A percentile compares a stretch with the other conserved stretches of the same genome.
phyloP scores from a whole-genome alignment of 2,797 vertebrate species.

The Argya squamiceps region DNA sequence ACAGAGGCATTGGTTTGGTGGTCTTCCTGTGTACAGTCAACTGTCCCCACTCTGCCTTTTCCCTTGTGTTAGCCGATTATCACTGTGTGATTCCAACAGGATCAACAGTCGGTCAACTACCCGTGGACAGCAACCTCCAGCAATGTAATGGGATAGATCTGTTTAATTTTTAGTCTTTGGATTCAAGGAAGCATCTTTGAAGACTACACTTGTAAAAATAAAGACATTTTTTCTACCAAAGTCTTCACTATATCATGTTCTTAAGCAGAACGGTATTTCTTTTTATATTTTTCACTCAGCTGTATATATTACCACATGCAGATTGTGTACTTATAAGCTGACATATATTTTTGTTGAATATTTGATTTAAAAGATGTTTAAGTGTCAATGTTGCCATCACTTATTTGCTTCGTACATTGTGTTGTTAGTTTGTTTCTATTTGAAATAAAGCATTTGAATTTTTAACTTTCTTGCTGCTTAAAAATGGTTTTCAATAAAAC shows the following conservation, averaged over 20 bases:
- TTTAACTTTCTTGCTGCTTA: conserved; percentile 63
- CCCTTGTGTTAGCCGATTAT: not conserved
- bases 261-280: conserved; percentile 38
- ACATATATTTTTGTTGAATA: conserved; percentile 54
- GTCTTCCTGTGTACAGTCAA: conserved; percentile 6
- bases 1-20: not conserved
- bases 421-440: conserved; percentile 52
- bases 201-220: conserved; percentile 67
- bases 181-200: conserved; percentile 62
- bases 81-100: conserved; percentile 58
- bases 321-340: conserved; percentile 36
- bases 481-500: conserved; percentile 77
- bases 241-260: conserved; percentile 58
- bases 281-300: conserved; percentile 50
- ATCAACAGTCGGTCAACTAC: conserved; percentile 4
- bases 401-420: not conserved
- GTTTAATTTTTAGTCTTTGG: conserved; percentile 64
- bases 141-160: not conserved
- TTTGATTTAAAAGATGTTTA: conserved; percentile 38
- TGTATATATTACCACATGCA: conserved; percentile 61
- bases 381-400: conserved; percentile 51
- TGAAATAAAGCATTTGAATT: conserved; percentile 48
- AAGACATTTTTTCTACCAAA: conserved; percentile 77
- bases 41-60: not conserved
- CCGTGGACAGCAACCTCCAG: not conserved